phyloP scores from a whole-genome alignment of 2,888 invertebrate species.

The Drosophila mayaguana region DNA sequence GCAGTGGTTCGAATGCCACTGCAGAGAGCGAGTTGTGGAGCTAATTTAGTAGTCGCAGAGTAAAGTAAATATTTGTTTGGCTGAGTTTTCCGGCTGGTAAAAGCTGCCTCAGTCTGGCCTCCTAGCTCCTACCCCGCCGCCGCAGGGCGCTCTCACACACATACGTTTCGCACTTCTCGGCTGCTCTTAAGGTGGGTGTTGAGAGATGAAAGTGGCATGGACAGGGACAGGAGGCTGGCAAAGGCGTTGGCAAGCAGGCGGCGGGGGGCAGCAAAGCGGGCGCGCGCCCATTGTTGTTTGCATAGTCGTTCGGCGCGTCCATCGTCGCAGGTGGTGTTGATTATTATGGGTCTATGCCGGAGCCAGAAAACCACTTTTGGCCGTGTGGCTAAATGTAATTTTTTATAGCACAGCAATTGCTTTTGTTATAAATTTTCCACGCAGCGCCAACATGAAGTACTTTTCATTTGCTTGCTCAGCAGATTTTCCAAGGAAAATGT shows the following conservation, averaged over 20 bases:
- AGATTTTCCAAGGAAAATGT: conserved; percentile 18
- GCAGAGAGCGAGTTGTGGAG: conserved; percentile 31
- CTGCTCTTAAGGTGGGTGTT: conserved; percentile 35
- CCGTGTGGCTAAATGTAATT: conserved; percentile 61
- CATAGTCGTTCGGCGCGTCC: conserved; percentile 11
- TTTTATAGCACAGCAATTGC: conserved; percentile 78
- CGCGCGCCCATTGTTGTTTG: conserved; percentile 24
- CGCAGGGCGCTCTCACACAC: conserved; percentile 12
- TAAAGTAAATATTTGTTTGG: conserved; percentile 66
- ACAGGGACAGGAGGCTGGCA: not conserved
- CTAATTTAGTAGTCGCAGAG: conserved; percentile 65
- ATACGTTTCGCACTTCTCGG: conserved; percentile 51
- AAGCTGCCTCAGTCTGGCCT: not conserved
- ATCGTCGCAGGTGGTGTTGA: conserved; percentile 69
- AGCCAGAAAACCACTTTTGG: conserved; percentile 14
- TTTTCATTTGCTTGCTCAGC: conserved; percentile 16
- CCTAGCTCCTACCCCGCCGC: not conserved
- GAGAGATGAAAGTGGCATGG: conserved; percentile 12
- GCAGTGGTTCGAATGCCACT: conserved; percentile 10
- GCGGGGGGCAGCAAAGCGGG: not conserved
- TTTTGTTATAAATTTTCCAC: conserved; percentile 67
- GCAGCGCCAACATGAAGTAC: conserved; percentile 50
- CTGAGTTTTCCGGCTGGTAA: conserved; percentile 14
- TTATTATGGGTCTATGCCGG: conserved; percentile 61
- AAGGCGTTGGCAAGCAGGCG: not conserved